Conservation (phyloP, 37 sponge, comb jelly and placozoan species). For the Bolinopsis microptera region DNA sequence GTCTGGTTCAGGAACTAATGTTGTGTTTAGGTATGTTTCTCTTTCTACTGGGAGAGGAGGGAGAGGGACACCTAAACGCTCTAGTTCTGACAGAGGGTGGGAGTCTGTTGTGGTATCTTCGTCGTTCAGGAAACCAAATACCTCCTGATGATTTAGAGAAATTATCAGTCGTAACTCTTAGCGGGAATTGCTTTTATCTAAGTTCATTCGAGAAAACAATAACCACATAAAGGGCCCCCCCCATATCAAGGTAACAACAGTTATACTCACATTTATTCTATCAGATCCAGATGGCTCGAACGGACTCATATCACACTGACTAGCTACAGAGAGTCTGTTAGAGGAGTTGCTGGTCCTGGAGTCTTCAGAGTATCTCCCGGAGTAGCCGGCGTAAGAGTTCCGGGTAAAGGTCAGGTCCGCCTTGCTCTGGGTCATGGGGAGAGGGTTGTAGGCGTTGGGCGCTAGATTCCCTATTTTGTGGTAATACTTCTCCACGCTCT, state of each 20-base stretch:
- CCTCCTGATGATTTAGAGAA: background rate
- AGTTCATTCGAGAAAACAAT: too few relatives aligned
- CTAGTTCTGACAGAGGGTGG: background rate
- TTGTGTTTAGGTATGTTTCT: background rate
- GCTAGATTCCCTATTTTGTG: slow-evolving; percentile 52
- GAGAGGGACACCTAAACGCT: background rate
- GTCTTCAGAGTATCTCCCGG: background rate
- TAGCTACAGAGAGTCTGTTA: background rate
- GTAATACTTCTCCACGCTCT: slow-evolving; percentile 54
- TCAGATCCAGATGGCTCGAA: background rate
- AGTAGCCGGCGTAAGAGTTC: background rate
- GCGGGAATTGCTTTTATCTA: too few relatives aligned
- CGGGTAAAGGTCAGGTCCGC: slow-evolving; percentile 20
- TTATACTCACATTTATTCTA: background rate
- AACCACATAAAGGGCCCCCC: too few relatives aligned
- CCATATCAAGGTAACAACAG: too few relatives aligned
- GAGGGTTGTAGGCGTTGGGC: background rate
- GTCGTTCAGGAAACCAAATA: slow-evolving; percentile 46
- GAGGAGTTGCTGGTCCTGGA: background rate
- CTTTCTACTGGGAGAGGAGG: background rate
- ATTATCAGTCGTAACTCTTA: too few relatives aligned
- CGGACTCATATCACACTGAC: background rate
- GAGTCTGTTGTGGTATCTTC: slow-evolving; percentile 50
- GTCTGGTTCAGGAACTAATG: background rate
- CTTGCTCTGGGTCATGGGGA: slow-evolving; percentile 10